Evolutionary conservation across 2,113 vertebrate species (phyloP), one percentile per base, ranked within the genome.

Genomic region (Osmerus mordax): DNA sequence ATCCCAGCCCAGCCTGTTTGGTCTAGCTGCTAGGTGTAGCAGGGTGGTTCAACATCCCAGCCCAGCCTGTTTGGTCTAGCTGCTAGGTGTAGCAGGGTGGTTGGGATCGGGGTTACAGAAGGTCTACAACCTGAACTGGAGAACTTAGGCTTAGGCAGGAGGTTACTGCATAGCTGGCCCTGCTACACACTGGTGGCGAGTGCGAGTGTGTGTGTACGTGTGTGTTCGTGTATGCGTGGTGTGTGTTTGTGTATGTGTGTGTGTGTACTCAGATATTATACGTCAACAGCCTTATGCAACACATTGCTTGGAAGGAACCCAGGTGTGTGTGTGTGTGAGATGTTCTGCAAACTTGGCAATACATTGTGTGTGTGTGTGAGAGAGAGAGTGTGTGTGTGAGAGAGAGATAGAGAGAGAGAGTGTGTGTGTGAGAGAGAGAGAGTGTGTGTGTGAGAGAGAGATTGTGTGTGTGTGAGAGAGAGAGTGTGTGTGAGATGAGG

Each of bases 1-100:
- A 9, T 47, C 41, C 36, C 36, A 41, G 8, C 5, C 41, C 41
- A 47, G 9, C 41, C 41, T 47, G 4, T 47, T 7, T 47, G 41
- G 7, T 47, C 5, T 9, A 47, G 41, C 76, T 2, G 87, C 91
- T 56, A 96, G 96, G 2, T 28, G 25, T 6, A 97, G 95, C 0
- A 19, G 16, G n/a, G n/a, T 58, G 29, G 7, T 41, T 8, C 36
- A 41, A 8, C 5, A 5, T 41, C 36, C 41, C 41, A 47, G 41
- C 5, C 41, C 41, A 47, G 9, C 41, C 41, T 47, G 4, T 47
- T 7, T 47, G 41, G 7, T 47, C 5, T 9, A 47, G 41, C 76
- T 2, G 87, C 91, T 56, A 96, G 96, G 0, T 28, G 25, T 6
- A 97, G 95, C 0, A 19, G 16, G n/a, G n/a, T 58, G 55, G 15